Percentiles rank a stretch among this genome's conserved stretches.
Evolutionary conservation across 2,888 invertebrate species (phyloP).

Genomic region (Charanyca ferruginea): DNA sequence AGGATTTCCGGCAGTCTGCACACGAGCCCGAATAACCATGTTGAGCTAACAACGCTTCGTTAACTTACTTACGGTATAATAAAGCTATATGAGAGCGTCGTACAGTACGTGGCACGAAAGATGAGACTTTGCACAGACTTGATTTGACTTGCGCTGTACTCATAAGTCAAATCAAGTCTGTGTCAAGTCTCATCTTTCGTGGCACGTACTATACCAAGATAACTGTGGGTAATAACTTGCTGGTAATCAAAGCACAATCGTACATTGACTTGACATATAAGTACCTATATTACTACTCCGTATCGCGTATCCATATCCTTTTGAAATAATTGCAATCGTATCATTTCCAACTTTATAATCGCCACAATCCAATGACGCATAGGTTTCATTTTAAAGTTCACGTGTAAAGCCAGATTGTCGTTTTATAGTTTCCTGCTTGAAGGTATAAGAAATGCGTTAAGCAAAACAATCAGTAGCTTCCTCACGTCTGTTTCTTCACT

Average conservation of each 20-base stretch:
- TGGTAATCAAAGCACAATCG: not conserved
- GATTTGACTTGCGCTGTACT: no score
- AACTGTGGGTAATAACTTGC: not conserved
- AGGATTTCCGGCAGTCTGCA: slow-evolving; percentile 88
- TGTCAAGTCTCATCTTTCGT: no score
- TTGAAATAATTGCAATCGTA: no score
- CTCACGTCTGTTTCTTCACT: slow-evolving; percentile 76
- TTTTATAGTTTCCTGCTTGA: slow-evolving; percentile 51
- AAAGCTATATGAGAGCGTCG: slow-evolving; percentile 32
- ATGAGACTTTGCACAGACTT: no score
- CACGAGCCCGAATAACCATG: slow-evolving; percentile 76
- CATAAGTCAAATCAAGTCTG: no score
- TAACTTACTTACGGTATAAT: slow-evolving; percentile 52
- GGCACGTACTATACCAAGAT: no score
- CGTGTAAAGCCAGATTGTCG: slow-evolving; percentile 31
- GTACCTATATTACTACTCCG: no score
- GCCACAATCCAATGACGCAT: slow-evolving; percentile 37
- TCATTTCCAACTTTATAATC: slow-evolving; percentile 28
- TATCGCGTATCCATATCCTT: no score
- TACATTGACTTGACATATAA: no score
- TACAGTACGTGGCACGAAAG: no score
- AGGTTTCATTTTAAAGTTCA: slow-evolving; percentile 38
- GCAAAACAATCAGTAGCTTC: slow-evolving; percentile 74
- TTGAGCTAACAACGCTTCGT: slow-evolving; percentile 71
- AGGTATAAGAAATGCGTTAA: slow-evolving; percentile 61